Conservation (phyloP, 1,140 invertebrate species). For the Muscidifurax raptorellus region DNA sequence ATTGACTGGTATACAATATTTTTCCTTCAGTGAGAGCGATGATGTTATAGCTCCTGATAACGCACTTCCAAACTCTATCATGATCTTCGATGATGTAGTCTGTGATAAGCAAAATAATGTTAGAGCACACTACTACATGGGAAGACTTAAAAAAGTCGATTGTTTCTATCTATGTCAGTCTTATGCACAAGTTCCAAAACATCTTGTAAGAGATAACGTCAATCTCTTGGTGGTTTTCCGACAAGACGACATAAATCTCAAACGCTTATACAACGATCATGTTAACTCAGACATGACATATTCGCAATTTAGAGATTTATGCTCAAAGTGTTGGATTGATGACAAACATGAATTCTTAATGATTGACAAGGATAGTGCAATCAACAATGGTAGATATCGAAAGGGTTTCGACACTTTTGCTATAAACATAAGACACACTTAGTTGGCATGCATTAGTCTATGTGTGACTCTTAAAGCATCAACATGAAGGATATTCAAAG, state of each 20-base stretch:
- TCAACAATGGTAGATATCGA: no score
- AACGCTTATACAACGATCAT: conserved; percentile 70
- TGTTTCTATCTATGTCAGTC: conserved; percentile 47
- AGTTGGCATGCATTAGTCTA: no score
- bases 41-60: conserved; percentile 49
- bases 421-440: no score
- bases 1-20: conserved; percentile 41
- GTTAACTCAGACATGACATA: conserved; percentile 64
- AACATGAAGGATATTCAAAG: no score
- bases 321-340: no score
- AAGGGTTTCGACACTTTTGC: no score
- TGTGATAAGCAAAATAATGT: no score
- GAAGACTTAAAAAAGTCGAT: conserved; percentile 65
- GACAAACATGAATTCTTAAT: no score
- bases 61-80: conserved; percentile 48
- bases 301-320: no score
- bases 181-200: conserved; percentile 69
- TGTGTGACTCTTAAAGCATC: no score
- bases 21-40: conserved; percentile 11
- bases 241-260: conserved; percentile 71
- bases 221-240: conserved; percentile 70
- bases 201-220: conserved; percentile 71
- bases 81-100: no score
- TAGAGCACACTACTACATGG: conserved; percentile 60
- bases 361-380: no score